Evolutionary conservation across 2,797 vertebrate species (phyloP).

Genomic region (Emydoidea blandingii): DNA sequence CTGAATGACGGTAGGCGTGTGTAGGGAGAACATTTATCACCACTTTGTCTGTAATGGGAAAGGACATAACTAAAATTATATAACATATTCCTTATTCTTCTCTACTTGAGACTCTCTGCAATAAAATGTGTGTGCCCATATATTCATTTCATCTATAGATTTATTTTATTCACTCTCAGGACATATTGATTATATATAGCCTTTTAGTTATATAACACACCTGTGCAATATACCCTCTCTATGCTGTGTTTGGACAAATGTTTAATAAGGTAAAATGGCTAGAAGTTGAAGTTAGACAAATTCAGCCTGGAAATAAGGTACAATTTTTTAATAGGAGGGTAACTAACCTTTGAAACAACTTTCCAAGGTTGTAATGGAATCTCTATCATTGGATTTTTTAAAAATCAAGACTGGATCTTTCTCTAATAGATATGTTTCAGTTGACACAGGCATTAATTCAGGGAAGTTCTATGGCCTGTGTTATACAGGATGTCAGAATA

Average conservation of each 20-base stretch:
- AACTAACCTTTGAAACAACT: not conserved
- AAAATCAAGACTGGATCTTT: not conserved
- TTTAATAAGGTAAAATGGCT: not conserved
- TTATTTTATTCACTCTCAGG: not conserved
- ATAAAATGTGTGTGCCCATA: not conserved
- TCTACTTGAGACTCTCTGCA: not conserved
- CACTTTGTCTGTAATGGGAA: constrained; percentile 11
- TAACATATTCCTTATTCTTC: constrained; percentile 42
- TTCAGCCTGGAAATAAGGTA: not conserved
- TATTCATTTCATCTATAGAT: not conserved
- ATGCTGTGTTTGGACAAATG: not conserved
- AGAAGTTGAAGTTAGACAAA: not conserved
- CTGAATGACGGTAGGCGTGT: constrained; percentile 9
- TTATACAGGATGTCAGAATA: not conserved
- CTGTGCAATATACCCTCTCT: not conserved
- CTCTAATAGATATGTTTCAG: not conserved
- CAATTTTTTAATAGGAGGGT: not conserved
- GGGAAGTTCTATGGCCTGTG: not conserved
- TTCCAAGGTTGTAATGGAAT: not conserved
- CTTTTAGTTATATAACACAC: not conserved
- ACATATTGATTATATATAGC: not conserved
- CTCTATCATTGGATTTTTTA: not conserved
- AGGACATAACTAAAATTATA: constrained; percentile 11
- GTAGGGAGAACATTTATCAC: not conserved
- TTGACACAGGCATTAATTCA: not conserved